Evolutionary conservation across 1,140 invertebrate genomes (phyloP), one percentile per base, ranked within the genome.

Genomic region (Monomorium pharaonis): DNA sequence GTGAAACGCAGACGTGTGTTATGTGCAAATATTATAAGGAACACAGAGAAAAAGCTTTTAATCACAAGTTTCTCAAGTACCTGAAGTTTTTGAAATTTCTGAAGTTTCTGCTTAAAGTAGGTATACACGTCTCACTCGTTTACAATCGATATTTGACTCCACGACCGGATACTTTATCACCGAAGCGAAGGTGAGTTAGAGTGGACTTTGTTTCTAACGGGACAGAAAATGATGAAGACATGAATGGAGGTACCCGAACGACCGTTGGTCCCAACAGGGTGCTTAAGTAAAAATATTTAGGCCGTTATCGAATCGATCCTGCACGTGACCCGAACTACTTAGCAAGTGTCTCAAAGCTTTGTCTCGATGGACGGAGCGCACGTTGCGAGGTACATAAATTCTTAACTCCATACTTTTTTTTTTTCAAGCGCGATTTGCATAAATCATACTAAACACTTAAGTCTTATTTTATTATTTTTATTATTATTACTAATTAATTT

Each of bases 281-380:
- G 88, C 85, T 86, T 85, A 81, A 90, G 85, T 86, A 86, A 91
- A 92, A 91, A 92, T 92, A 91, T 92, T 91, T 92, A 90, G 87
- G 65, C 90, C 87, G 84, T 89, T 87, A 90, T 90, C 88, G 86
- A 91, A 86, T 89, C 83, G 84, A 89, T 51, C 86, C 65, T 70
- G 60, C 37, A 72, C 75, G 81, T 86, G 85, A 88, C 78, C 54
- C 76, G 44, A 87, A 69, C 65, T 86, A 77, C 87, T 86, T 85
- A 83, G 63, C 76, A 60, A 81, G 27, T 86, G 44, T 67, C 72
- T 85, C 44, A 58, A 77, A 49, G 72, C 62, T 87, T 87, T 85
- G 63, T 85, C 42, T 51, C 69, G 27, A 70, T 76, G 21, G 30
- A 81, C 37, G 51, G n/a, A n/a, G 67, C 51, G 44, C 33, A 72